Conservation (phyloP, 2,113 vertebrate species). For the Caranx melampygus region DNA sequence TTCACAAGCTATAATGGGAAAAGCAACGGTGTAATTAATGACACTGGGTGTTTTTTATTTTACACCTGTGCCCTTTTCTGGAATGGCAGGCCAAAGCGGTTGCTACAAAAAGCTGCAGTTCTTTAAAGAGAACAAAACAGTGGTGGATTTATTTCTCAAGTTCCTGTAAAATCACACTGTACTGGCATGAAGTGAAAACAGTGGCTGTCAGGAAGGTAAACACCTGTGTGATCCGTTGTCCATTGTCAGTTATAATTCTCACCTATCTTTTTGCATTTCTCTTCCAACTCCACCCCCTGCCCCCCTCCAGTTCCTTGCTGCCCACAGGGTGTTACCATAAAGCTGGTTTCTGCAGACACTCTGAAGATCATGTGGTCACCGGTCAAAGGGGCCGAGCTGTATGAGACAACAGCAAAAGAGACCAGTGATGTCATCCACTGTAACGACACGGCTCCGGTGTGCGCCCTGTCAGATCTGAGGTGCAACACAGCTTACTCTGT, state of each 20-base stretch:
- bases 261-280: background rate
- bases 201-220: too few relatives aligned
- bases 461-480: constrained; percentile 87
- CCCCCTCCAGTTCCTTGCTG: constrained; percentile 90
- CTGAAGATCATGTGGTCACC: constrained; percentile 88
- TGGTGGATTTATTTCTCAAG: background rate
- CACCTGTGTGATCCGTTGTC: background rate
- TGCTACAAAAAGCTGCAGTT: background rate
- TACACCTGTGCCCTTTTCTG: background rate
- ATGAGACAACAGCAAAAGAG: constrained; percentile 84
- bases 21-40: background rate
- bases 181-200: background rate
- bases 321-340: constrained; percentile 82
- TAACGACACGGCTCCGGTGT: constrained; percentile 86
- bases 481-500: constrained; percentile 88
- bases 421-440: constrained; percentile 78
- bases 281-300: background rate
- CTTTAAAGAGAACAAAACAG: background rate
- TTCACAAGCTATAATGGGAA: background rate
- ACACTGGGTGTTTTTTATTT: background rate
- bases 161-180: background rate
- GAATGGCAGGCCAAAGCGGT: background rate
- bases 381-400: constrained; percentile 90
- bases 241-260: background rate
- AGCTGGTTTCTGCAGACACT: constrained; percentile 87